Base-by-base conservation (phyloP, 2,797 vertebrate species). In the Tadarida brasiliensis region DNA sequence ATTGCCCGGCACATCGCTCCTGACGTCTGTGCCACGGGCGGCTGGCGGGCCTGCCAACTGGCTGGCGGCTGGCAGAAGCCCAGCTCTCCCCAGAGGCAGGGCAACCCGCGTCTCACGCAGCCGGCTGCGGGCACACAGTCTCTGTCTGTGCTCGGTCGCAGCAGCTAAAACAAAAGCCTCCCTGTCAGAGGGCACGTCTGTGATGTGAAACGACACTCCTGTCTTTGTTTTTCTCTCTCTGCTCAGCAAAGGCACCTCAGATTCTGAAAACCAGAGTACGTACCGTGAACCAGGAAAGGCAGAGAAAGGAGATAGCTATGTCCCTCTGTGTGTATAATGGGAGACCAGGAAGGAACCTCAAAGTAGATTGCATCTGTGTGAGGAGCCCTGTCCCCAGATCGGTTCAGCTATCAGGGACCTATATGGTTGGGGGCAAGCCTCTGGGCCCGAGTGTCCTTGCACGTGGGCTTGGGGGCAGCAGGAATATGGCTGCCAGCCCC, bases 21-120 rank as follows among this genome's bases (percentile, higher is more conserved):
- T 33, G 74, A 44, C 92, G 91, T 26, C 77, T 96, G 87, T 59
- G 87, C 94, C 95, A 73, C 33, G 68, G 96, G 96, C 94, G 97
- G 97, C 97, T 97, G 97, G 85, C 28, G 5, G 49, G 73, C 11
- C 59, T 83, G 91, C 94, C 92, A 86, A 56, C n/a, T n/a, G n/a
- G n/a, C 68, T 95, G 93, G 77, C 39, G 81, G 78, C 68, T 94
- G 95, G 56, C 4, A 6, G 93, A 73, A 94, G 95, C 9, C 26
- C 56, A 7, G 90, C 61, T 73, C 92, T 95, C 89, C 54, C 51
- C 73, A 3, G 84, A 35, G 80, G 97, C 97, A 94, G 11, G 95
- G 88, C 30, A 94, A 54, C 33, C 6, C 24, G 76, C 57, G 61
- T 89, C 80, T 67, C 39, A 68, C 0, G 5, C 19, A 33, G 70